phyloP scores from a whole-genome alignment of 2,113 vertebrate species.

The Cinclus cinclus region DNA sequence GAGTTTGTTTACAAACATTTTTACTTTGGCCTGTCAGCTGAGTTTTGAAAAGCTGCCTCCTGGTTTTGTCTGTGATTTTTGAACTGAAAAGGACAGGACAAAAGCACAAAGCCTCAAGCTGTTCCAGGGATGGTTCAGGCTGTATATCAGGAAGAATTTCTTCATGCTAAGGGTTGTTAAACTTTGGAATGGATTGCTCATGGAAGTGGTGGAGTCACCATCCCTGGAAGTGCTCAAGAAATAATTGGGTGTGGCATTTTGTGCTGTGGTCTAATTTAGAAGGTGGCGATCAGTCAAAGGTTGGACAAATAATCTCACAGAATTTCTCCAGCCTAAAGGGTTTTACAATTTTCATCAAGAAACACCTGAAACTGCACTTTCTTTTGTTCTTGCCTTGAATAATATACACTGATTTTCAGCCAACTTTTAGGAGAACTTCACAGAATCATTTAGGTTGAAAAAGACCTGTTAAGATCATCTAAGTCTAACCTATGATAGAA shows the following conservation, averaged over 20 bases:
- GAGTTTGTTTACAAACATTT: not conserved
- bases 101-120: not conserved
- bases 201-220: not conserved
- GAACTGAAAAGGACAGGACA: not conserved
- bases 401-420: not conserved
- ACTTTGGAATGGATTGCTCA: not conserved
- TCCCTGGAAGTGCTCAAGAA: not conserved
- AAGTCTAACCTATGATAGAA: too few species aligned
- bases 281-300: not conserved
- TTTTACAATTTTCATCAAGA: not conserved
- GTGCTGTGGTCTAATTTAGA: not conserved
- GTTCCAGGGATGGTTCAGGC: not conserved
- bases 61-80: not conserved
- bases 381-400: not conserved
- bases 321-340: not conserved
- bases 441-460: not conserved
- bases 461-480: not conserved
- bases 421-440: not conserved
- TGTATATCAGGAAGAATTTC: not conserved
- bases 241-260: fast-evolving
- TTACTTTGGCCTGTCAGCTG: not conserved
- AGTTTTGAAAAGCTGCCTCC: not conserved
- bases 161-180: not conserved
- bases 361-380: not conserved
- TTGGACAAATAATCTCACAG: not conserved